Percentiles rank a stretch among this genome's conserved stretches.
Conservation (phyloP, 1,140 invertebrate species). For the Drosophila repletoides region DNA sequence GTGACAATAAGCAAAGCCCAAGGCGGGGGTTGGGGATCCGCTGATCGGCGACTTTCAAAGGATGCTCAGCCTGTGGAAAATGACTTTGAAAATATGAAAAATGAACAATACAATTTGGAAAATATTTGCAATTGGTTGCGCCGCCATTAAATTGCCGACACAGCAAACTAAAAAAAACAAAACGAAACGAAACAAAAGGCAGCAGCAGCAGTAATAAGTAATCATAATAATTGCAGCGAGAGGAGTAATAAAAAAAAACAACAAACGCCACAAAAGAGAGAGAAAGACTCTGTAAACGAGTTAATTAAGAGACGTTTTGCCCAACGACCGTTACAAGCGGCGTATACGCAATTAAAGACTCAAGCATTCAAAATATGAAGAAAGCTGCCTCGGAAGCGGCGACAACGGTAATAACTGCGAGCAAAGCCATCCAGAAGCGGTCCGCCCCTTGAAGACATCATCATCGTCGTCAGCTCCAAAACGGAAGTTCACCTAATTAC, state of each 20-base stretch:
- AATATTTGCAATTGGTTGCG: constrained; percentile 76
- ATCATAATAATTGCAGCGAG: constrained; percentile 76
- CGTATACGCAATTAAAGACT: constrained; percentile 73
- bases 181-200: constrained; percentile 66
- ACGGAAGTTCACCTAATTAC: constrained; percentile 73
- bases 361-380: constrained; percentile 73
- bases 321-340: constrained; percentile 70
- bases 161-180: constrained; percentile 48
- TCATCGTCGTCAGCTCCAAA: background rate
- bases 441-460: background rate
- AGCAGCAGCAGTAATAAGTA: constrained; percentile 67
- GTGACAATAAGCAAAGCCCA: constrained; percentile 71
- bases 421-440: constrained; percentile 21
- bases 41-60: constrained; percentile 47
- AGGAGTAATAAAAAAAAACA: constrained; percentile 67
- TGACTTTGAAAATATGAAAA: constrained; percentile 57
- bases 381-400: constrained; percentile 66
- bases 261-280: background rate
- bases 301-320: constrained; percentile 78
- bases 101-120: constrained; percentile 75
- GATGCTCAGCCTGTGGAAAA: constrained; percentile 58
- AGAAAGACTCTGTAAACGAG: constrained; percentile 39
- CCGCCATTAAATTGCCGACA: constrained; percentile 71
- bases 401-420: constrained; percentile 43
- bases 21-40: constrained; percentile 18